phyloP scores from a whole-genome alignment of 1,140 invertebrate genomes.

The Diachasma alloeum region DNA sequence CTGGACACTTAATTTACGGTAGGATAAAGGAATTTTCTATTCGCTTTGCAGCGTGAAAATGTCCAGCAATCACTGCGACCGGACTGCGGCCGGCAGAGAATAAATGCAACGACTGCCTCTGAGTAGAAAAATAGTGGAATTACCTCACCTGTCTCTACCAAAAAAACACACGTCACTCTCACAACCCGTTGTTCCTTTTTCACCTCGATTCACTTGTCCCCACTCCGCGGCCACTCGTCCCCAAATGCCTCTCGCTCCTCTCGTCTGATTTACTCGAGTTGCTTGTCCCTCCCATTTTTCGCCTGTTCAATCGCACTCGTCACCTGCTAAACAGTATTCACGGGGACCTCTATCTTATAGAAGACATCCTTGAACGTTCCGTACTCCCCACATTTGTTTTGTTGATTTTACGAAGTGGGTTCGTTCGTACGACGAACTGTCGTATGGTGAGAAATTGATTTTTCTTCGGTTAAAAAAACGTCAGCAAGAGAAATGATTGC shows the following conservation, averaged over 20 bases:
- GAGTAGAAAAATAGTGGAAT: too few species aligned
- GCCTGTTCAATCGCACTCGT: neutral
- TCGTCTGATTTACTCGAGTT: neutral
- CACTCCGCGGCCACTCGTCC: neutral
- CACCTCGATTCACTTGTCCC: neutral
- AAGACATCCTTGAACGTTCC: neutral
- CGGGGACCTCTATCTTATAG: neutral
- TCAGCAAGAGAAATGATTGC: neutral
- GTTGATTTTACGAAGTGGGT: neutral
- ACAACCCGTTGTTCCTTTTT: neutral
- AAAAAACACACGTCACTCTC: neutral
- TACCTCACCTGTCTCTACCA: neutral
- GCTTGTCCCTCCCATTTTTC: neutral
- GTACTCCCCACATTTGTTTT: neutral
- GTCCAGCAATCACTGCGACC: too few species aligned
- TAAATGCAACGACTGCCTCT: too few species aligned
- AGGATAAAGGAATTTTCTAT: slow-evolving; percentile 32
- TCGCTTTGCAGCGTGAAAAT: neutral
- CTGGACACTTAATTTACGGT: slow-evolving; percentile 23
- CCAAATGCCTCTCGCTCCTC: neutral
- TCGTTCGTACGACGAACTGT: neutral
- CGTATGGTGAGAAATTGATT: neutral
- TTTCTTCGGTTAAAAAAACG: neutral
- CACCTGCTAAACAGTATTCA: neutral
- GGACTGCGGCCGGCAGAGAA: too few species aligned